A percentile compares a stretch with the other conserved stretches of the same genome.
Conservation (phyloP, 2,797 vertebrate genomes). For the Sciurus vulgaris region DNA sequence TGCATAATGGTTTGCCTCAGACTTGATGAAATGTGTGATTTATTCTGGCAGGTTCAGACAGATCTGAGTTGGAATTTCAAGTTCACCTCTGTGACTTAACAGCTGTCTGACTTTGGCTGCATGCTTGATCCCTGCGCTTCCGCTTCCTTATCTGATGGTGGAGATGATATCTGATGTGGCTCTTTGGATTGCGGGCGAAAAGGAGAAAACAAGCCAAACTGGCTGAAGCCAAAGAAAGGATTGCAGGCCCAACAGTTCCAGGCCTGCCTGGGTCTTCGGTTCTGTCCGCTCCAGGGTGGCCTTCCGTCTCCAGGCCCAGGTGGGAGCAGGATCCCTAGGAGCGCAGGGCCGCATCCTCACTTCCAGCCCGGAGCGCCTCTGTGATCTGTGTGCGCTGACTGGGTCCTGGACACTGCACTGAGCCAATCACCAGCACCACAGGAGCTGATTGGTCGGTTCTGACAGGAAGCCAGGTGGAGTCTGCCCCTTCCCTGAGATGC, state of each 20-base stretch:
- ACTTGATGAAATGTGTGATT: background rate
- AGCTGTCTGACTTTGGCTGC: background rate
- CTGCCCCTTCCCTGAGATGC: accelerated
- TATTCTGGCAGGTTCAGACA: background rate
- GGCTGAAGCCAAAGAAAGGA: background rate
- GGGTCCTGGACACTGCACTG: accelerated
- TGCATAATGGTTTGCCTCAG: background rate
- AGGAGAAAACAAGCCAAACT: background rate
- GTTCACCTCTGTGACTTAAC: background rate
- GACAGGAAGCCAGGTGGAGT: background rate
- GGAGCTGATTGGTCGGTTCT: background rate
- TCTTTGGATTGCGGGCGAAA: background rate
- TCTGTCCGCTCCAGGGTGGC: accelerated
- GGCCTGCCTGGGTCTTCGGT: accelerated
- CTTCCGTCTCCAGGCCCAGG: background rate
- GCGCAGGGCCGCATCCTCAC: background rate
- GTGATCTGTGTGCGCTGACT: background rate
- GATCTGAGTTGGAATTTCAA: background rate
- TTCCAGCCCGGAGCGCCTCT: background rate
- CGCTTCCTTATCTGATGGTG: background rate
- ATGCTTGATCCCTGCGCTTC: background rate
- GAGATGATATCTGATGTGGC: accelerated
- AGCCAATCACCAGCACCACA: background rate
- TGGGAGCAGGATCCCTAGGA: accelerated
- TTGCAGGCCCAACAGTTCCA: accelerated